These are phyloP conservation scores for Dolichomitus sp. DNA, from an alignment of 2,888 invertebrate genomes.

Conservation along the genomic window DNA sequence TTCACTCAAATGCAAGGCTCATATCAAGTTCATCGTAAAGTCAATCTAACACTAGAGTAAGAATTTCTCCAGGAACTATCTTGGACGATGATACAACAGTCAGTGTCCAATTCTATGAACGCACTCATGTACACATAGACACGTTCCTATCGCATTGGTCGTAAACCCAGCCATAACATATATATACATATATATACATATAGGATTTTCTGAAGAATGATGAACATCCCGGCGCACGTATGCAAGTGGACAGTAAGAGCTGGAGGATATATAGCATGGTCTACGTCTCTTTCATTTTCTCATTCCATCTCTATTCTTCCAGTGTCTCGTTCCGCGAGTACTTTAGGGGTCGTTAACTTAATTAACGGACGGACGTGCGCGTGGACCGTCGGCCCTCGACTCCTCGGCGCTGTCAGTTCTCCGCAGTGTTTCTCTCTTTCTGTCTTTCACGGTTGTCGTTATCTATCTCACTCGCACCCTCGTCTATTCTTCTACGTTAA, in stretches of 20 bases:
- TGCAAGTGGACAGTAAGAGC: slow-evolving; percentile 35
- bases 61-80: slow-evolving; percentile 23
- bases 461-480: slow-evolving; percentile 43
- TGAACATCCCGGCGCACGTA: slow-evolving; percentile 12
- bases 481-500: slow-evolving; percentile 49
- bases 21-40: slow-evolving; percentile 58
- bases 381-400: slow-evolving; percentile 63
- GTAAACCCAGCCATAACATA: background rate
- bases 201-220: slow-evolving; percentile 8
- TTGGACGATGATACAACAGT: slow-evolving; percentile 5
- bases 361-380: slow-evolving; percentile 82
- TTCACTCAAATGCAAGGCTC: slow-evolving; percentile 29
- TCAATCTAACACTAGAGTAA: slow-evolving; percentile 8
- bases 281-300: slow-evolving; percentile 60
- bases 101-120: background rate
- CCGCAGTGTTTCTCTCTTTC: slow-evolving; percentile 46
- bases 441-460: slow-evolving; percentile 5
- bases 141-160: slow-evolving; percentile 18
- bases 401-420: slow-evolving; percentile 61
- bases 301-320: slow-evolving; percentile 62
- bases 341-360: slow-evolving; percentile 84
- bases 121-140: slow-evolving; percentile 32
- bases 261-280: slow-evolving; percentile 46
- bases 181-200: background rate
- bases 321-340: slow-evolving; percentile 75